Conservation (phyloP, 2,113 vertebrate species). For the Pandion haliaetus region DNA sequence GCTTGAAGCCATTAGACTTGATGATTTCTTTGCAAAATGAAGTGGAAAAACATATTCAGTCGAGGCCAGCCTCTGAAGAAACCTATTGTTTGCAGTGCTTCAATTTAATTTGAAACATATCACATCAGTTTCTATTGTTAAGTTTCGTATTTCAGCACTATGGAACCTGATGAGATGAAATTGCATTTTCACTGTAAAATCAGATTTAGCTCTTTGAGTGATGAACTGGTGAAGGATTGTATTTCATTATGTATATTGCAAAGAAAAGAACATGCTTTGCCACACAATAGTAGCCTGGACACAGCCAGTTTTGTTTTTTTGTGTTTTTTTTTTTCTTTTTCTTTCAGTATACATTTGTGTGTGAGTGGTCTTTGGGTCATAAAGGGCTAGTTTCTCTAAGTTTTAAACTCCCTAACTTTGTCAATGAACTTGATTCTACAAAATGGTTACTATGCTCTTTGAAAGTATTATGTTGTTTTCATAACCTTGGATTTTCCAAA, state of each 20-base stretch:
- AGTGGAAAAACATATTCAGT: conserved; percentile 54
- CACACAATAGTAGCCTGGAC: neutral
- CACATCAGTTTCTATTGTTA: conserved; percentile 42
- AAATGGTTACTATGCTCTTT: neutral
- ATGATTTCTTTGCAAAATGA: conserved; percentile 55
- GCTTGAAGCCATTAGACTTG: conserved; percentile 37
- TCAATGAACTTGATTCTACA: neutral
- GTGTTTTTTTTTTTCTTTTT: neutral
- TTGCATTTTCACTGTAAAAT: conserved; percentile 44
- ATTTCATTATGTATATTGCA: conserved; percentile 21
- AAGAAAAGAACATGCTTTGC: conserved; percentile 4
- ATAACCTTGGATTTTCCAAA: neutral
- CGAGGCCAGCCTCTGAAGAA: conserved; percentile 4
- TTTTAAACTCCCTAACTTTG: neutral
- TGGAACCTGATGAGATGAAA: conserved; percentile 53
- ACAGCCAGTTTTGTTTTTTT: neutral
- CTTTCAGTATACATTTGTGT: neutral
- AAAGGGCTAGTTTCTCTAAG: neutral
- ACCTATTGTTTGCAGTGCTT: conserved; percentile 44
- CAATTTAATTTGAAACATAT: conserved; percentile 57
- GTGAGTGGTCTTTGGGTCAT: neutral
- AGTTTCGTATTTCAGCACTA: conserved; percentile 21
- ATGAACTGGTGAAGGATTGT: conserved; percentile 30
- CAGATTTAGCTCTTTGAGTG: conserved; percentile 54
- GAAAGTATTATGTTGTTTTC: neutral